These are phyloP conservation scores for Drosophila demipolita DNA, from an alignment of 2,888 invertebrate species.

Conservation along the genomic window DNA sequence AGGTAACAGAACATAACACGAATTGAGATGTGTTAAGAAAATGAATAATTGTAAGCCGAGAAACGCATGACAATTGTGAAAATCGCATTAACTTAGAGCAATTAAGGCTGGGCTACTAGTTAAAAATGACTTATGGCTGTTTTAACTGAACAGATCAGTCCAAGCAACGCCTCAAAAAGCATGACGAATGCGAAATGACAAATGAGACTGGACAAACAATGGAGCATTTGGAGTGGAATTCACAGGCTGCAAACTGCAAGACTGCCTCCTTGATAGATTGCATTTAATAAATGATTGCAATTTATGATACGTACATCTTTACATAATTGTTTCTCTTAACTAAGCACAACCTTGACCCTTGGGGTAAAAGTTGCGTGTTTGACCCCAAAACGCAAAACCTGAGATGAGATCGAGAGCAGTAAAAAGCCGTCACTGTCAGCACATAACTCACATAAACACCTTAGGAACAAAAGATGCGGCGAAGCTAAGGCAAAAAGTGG, in stretches of 20 bases:
- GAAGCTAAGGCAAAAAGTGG: slow-evolving; percentile 43
- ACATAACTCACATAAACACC: slow-evolving; percentile 77
- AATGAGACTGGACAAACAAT: slow-evolving; percentile 62
- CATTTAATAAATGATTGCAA: slow-evolving; percentile 27
- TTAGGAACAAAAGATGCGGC: slow-evolving; percentile 50
- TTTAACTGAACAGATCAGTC: slow-evolving; percentile 46
- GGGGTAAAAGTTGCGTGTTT: slow-evolving; percentile 57
- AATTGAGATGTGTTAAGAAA: slow-evolving; percentile 56
- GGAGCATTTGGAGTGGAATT: slow-evolving; percentile 34
- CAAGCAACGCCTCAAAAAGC: slow-evolving; percentile 50
- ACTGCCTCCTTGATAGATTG: slow-evolving; percentile 43
- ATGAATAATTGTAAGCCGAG: slow-evolving; percentile 52
- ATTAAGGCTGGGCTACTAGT: slow-evolving; percentile 37
- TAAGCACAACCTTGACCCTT: slow-evolving; percentile 65
- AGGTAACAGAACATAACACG: slow-evolving; percentile 57
- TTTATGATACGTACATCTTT: neutral
- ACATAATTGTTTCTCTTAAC: neutral
- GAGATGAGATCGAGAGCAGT: slow-evolving; percentile 27
- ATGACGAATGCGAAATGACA: slow-evolving; percentile 57
- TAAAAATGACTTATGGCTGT: slow-evolving; percentile 54
- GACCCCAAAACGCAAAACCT: slow-evolving; percentile 38
- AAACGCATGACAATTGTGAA: slow-evolving; percentile 60
- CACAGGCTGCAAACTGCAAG: slow-evolving; percentile 24
- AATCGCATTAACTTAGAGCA: slow-evolving; percentile 48
- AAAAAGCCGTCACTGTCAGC: slow-evolving; percentile 50